phyloP scores from a whole-genome alignment of 1,140 invertebrate genomes.

The Vanessa tameamea region DNA sequence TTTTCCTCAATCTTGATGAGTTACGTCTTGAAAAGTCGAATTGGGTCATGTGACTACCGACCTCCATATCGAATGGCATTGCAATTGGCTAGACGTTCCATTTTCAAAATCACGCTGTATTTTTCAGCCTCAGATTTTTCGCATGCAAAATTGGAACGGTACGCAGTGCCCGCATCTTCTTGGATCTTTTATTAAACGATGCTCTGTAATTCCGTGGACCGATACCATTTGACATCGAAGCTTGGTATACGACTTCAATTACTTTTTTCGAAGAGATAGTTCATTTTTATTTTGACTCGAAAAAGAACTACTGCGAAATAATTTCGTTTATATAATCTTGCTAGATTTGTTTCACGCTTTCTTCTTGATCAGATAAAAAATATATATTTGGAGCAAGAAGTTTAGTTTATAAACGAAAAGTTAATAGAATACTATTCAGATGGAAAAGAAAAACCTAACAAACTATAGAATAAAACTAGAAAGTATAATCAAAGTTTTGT shows the following conservation, averaged over 20 bases:
- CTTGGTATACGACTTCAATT: slow-evolving; percentile 1
- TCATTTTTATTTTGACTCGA: neutral
- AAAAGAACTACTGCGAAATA: no score
- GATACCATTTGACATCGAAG: slow-evolving; percentile 12
- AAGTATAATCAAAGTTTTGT: neutral
- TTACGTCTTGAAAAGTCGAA: slow-evolving; percentile 4
- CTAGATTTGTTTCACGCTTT: no score
- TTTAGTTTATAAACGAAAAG: neutral
- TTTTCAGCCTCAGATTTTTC: slow-evolving; percentile 21
- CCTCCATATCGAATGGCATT: slow-evolving; percentile 17
- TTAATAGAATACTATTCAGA: no score
- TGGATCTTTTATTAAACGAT: slow-evolving; percentile 3
- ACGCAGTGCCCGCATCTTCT: neutral
- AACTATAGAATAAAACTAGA: no score
- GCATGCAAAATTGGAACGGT: slow-evolving; percentile 32
- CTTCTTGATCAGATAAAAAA: no score
- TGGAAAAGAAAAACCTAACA: no score
- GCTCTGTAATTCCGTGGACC: neutral
- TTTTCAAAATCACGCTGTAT: slow-evolving; percentile 26
- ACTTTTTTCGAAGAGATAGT: slow-evolving; percentile 1
- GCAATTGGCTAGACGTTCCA: slow-evolving; percentile 27
- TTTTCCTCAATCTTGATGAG: neutral
- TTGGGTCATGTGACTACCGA: slow-evolving; percentile 20
- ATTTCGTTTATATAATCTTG: no score
- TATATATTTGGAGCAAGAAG: no score